Conservation (phyloP, 2,888 invertebrate species). For the Coenonympha glycerion region DNA sequence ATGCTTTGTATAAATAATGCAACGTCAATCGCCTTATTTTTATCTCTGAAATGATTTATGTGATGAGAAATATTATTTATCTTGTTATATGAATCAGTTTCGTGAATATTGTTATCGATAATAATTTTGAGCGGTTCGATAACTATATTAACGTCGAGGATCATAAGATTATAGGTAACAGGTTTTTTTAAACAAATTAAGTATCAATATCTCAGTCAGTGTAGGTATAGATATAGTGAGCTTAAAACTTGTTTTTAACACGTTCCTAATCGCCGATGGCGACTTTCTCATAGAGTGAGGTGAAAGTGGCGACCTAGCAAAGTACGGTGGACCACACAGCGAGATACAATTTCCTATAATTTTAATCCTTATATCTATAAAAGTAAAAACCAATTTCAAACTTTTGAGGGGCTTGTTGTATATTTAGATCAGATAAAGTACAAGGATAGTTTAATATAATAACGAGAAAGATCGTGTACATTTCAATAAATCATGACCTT, state of each 20-base stretch:
- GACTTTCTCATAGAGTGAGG: slow-evolving; percentile 66
- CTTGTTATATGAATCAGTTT: slow-evolving; percentile 1
- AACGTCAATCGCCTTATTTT: slow-evolving; percentile 5
- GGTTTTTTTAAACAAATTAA: slow-evolving; percentile 10
- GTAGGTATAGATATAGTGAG: slow-evolving; percentile 9
- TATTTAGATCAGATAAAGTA: slow-evolving; percentile 63
- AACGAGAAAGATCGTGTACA: slow-evolving; percentile 29
- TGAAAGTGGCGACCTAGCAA: slow-evolving; percentile 61
- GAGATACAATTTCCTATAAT: background rate
- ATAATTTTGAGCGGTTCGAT: background rate
- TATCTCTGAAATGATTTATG: slow-evolving; percentile 1
- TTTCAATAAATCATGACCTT: slow-evolving; percentile 39
- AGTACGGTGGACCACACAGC: slow-evolving; percentile 20
- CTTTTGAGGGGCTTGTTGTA: slow-evolving; percentile 38
- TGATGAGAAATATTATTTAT: background rate
- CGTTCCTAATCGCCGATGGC: slow-evolving; percentile 58
- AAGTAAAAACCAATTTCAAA: slow-evolving; percentile 5
- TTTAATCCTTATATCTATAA: slow-evolving; percentile 10
- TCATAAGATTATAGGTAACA: background rate
- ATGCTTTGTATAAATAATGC: slow-evolving; percentile 12
- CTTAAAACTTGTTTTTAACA: slow-evolving; percentile 34
- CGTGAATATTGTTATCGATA: background rate
- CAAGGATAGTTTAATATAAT: slow-evolving; percentile 46
- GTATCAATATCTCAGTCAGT: slow-evolving; percentile 14
- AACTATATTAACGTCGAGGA: slow-evolving; percentile 5